Base-by-base conservation (phyloP, 2,113 vertebrate species). In the Zootoca vivipara region DNA sequence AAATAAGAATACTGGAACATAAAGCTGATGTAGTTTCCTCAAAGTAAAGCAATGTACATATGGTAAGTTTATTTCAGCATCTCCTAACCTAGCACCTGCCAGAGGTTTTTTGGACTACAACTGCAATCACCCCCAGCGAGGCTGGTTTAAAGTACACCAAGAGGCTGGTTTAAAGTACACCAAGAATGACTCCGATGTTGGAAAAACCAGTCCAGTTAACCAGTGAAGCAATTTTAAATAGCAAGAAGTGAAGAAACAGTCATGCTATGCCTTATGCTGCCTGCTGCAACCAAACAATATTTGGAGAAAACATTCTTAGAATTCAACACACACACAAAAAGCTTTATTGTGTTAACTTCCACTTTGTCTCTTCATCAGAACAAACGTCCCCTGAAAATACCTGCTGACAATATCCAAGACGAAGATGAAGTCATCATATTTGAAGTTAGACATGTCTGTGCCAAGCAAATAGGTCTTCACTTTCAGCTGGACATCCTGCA, bases 391-490 rank as follows among this genome's bases (percentile, higher is more conserved):
- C 42, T 82, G 56, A 85, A 20, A 40, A 38, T 98, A 99, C 99
- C 98, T 99, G 98, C 98, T 99, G 95, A 98, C 98, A 96, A 99
- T 97, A 94, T 99, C 99, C 93, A 99, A 97, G 13, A 99, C 99
- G 94, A 99, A 98, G 90, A 99, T 99, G 96, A 99, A 99, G 96
- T 99, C 98, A 0, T 99, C 99, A 0, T 99, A 99, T 96, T 99
- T 99, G 96, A 99, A 99, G 96, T 98, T 99, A 62, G 99, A 99
- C 96, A 99, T 98, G 94, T 99, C 99, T 1, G 99, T 99, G 90
- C 99, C 99, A 92, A 99, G 97, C 89, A 99, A 98, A 87, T 99
- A 99, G 0, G 98, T 98, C 95, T 99, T 99, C 90, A 99, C 98
- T 97, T 99, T 99, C 91, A 99, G 94, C 81, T 99, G 99, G 95